Evolutionary conservation across 2,113 vertebrate species (phyloP), one percentile per base, ranked within the genome.

Genomic region (Mus pahari): DNA sequence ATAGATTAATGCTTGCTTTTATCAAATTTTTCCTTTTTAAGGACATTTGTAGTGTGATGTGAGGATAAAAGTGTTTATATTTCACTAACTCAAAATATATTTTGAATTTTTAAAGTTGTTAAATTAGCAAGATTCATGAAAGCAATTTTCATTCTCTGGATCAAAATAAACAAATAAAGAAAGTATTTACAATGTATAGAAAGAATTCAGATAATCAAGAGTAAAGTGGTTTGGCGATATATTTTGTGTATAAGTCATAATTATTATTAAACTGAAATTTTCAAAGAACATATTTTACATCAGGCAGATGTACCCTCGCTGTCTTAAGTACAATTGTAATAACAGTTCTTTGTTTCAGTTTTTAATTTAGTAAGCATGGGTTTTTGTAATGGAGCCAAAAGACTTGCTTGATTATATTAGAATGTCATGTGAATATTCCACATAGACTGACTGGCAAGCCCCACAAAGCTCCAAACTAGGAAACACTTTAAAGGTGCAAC

Each of bases 11-110:
- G 53, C 39, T 79, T 74, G 31, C 2, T 14, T 75, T 48, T 88
- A 94, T 24, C 28, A 55, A 60, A 62, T 0, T 45, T 90, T 90
- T 94, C 9, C 50, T 17, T 48, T 93, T 86, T 87, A 83, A 94
- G 86, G 33, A 0, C 22, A 62, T 2, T 0, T 1, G 87, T 62
- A 7, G 58, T 16, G 22, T 16, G 92, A 77, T 45, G 22, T 90
- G 7, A 86, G 13, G 45, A 60, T 58, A 50, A 0, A 31, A 42
- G 28, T 42, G 24, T 83, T 94, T 70, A 60, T 17, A 17, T 77
- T 86, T 90, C 28, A 64, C 7, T 78, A 26, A 53, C 50, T 77
- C 14, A 83, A 58, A 90, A 31, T 1, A 36, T 90, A 71, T 12
- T 94, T 71, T 14, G 75, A 87, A 36, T 8, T 86, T 74, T 81